Conservation (phyloP, 1,140 invertebrate genomes). For the Hycleus cichorii region DNA sequence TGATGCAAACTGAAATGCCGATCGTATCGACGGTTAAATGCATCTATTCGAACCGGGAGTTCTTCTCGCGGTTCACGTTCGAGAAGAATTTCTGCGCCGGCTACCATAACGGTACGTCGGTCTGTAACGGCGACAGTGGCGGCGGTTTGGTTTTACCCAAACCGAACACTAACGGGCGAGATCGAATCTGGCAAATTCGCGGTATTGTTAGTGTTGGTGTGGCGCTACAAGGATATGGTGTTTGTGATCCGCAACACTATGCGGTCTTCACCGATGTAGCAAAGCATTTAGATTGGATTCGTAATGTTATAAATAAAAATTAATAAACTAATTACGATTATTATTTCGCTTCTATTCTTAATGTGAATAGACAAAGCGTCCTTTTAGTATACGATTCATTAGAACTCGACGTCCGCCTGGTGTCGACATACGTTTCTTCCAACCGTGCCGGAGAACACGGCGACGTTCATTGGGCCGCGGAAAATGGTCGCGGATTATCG, state of each 20-base stretch:
- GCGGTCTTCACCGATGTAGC: slow-evolving; percentile 49
- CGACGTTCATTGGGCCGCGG: slow-evolving; percentile 63
- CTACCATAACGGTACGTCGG: slow-evolving; percentile 42
- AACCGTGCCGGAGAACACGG: slow-evolving; percentile 62
- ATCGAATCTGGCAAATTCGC: slow-evolving; percentile 45
- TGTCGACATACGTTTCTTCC: slow-evolving; percentile 59
- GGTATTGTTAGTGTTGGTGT: slow-evolving; percentile 49
- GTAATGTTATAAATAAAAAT: neutral
- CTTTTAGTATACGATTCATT: slow-evolving; percentile 69
- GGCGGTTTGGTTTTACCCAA: slow-evolving; percentile 48
- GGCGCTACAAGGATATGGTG: slow-evolving; percentile 35
- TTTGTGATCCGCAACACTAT: slow-evolving; percentile 47
- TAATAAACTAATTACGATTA: neutral
- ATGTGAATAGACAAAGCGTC: slow-evolving; percentile 60
- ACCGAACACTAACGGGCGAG: slow-evolving; percentile 33
- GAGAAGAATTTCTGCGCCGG: slow-evolving; percentile 58
- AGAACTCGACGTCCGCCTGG: slow-evolving; percentile 56
- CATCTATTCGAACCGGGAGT: slow-evolving; percentile 38
- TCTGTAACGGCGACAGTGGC: slow-evolving; percentile 54
- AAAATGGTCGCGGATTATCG: slow-evolving; percentile 57
- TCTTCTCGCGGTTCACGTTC: slow-evolving; percentile 46
- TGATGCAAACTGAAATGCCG: slow-evolving; percentile 37
- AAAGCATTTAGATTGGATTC: slow-evolving; percentile 30
- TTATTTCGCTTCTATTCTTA: slow-evolving; percentile 34
- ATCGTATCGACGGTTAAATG: slow-evolving; percentile 34